Evolutionary conservation across 2,797 vertebrate species (phyloP), one percentile per base, ranked within the genome.

Genomic region (Babyrousa celebensis): DNA sequence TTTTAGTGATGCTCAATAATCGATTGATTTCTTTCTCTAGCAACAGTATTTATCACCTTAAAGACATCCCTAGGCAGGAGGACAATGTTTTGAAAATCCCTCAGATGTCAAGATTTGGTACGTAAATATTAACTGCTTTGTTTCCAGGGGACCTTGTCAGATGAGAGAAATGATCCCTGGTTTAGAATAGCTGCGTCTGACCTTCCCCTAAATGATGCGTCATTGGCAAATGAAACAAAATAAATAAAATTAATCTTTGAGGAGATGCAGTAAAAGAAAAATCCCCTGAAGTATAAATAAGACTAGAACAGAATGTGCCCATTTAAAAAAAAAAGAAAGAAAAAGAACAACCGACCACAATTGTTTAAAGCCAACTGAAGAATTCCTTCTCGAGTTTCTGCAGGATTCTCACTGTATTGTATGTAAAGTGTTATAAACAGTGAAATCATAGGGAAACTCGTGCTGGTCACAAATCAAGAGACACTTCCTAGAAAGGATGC

Each of bases 241-340:
- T 94, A 98, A 98, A 97, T 97, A 96, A 95, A 12, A 12, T 96
- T 91, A 82, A 95, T 96, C 94, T 97, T 96, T 92, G 93, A 97
- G 85, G 52, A 97, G 91, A 58, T 97, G 85, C n/a, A 77, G 75
- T 83, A 95, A 97, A 97, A 96, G 85, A 83, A 92, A 77, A 78
- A 58, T 48, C 29, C 63, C 77, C 5, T 68, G 84, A 96, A 97
- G 95, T 97, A 97, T 97, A 98, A 98, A 98, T 94, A 98, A 82
- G 80, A 97, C 84, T 79, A 97, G 98, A 98, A 98, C 98, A 97
- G 54, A 87, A 85, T 98, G 98, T 98, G 95, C 98, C 88, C 93
- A 96, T 97, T 97, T 92, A 0, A 94, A 94, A 0, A 88, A 87
- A 1, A 94, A 0, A 93, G 0, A 88, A 87, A 1, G 94, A 0